Evolutionary conservation across 2,888 invertebrate species (phyloP).

Genomic region (Dynastes hyllus): DNA sequence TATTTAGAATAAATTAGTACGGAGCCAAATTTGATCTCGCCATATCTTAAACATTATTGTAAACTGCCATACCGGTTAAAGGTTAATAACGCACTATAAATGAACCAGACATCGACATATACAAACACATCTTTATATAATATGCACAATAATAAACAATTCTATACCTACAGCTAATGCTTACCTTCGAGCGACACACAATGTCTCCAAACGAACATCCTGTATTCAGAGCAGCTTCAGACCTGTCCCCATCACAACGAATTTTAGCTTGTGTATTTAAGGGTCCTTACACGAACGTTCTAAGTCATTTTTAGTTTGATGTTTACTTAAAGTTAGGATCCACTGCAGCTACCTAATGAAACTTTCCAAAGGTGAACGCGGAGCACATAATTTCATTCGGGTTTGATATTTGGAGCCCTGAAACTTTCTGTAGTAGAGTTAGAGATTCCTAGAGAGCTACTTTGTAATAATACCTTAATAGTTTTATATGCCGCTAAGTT

Average conservation of each 20-base stretch:
- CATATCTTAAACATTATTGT: no score
- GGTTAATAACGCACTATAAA: no score
- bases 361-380: not conserved
- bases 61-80: no score
- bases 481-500: not conserved
- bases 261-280: not conserved
- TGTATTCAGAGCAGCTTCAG: not conserved
- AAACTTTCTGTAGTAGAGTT: not conserved
- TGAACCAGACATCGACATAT: no score
- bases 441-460: not conserved
- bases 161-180: not conserved
- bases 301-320: not conserved
- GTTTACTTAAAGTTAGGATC: not conserved
- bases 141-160: not conserved
- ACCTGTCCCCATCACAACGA: not conserved
- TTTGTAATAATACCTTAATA: not conserved
- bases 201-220: constrained; percentile 30
- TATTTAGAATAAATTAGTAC: no score
- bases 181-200: constrained; percentile 33
- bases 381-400: not conserved
- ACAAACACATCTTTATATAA: no score
- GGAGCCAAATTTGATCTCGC: no score
- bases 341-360: not conserved
- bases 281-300: not conserved
- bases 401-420: not conserved